A percentile compares a stretch with the other conserved stretches of the same genome.
Conservation (phyloP, 64 coral and sea anemone species). For the Dendrophyllia cribrosa region DNA sequence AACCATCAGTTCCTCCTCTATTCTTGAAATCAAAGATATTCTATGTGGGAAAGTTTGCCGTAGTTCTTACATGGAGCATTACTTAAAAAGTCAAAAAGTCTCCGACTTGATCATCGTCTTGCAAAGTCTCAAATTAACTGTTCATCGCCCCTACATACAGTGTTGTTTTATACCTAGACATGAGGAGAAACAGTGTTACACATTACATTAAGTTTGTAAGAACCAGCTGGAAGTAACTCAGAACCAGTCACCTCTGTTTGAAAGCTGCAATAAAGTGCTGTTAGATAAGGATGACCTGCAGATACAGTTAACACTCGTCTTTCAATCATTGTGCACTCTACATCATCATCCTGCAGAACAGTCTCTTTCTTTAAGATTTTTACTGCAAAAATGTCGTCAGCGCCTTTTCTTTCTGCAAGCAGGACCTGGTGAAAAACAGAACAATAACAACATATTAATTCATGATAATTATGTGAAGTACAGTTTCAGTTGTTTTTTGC, state of each 20-base stretch:
- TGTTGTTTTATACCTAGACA: too few relatives aligned
- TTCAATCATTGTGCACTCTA: conserved; percentile 98
- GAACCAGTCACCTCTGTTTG: conserved; percentile 80
- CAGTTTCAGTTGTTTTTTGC: neutral
- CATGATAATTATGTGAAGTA: neutral
- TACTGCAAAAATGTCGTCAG: conserved; percentile 88
- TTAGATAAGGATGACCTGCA: conserved; percentile 90
- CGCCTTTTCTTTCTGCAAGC: conserved; percentile 90
- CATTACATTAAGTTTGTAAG: too few relatives aligned
- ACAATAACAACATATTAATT: neutral
- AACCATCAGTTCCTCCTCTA: too few relatives aligned
- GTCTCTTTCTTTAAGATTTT: conserved; percentile 97
- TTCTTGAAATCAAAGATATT: too few relatives aligned
- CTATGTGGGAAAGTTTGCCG: too few relatives aligned
- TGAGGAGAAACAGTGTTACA: too few relatives aligned
- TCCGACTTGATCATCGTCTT: too few relatives aligned
- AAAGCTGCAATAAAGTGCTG: conserved; percentile 92
- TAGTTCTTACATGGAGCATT: too few relatives aligned
- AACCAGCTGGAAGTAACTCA: neutral
- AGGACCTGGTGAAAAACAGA: conserved; percentile 68
- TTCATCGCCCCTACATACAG: too few relatives aligned
- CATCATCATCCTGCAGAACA: conserved; percentile 96
- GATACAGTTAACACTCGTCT: conserved; percentile 93
- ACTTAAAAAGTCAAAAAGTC: too few relatives aligned
- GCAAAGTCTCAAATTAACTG: too few relatives aligned